phyloP scores from a whole-genome alignment of 2,888 invertebrate species.

The Drosophila crucigera region DNA sequence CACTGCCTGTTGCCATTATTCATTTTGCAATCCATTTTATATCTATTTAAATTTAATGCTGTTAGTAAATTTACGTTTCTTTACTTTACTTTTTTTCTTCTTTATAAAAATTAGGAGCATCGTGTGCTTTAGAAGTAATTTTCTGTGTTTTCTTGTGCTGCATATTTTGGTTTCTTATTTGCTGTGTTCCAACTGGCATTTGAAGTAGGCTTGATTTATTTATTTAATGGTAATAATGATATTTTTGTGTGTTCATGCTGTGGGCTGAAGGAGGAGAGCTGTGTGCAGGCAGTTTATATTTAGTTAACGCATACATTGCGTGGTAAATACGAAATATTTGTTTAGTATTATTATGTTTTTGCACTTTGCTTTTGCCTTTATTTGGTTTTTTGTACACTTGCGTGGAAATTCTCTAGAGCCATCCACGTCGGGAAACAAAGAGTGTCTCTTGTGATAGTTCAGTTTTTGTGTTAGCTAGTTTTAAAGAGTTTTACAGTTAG shows the following conservation, averaged over 20 bases:
- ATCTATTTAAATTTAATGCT: slow-evolving; percentile 52
- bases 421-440: slow-evolving; percentile 38
- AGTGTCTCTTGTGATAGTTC: slow-evolving; percentile 54
- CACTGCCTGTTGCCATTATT: slow-evolving; percentile 23
- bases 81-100: slow-evolving; percentile 28
- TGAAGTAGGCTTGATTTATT: slow-evolving; percentile 31
- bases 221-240: slow-evolving; percentile 25
- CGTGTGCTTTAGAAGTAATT: slow-evolving; percentile 50
- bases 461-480: slow-evolving; percentile 62
- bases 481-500: slow-evolving; percentile 74
- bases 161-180: slow-evolving; percentile 46
- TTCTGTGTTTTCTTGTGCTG: slow-evolving; percentile 46
- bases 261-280: slow-evolving; percentile 35
- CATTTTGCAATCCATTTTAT: slow-evolving; percentile 43
- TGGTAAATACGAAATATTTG: slow-evolving; percentile 40
- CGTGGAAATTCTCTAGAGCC: slow-evolving; percentile 63
- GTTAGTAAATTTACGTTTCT: slow-evolving; percentile 45
- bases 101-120: slow-evolving; percentile 55
- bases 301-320: slow-evolving; percentile 36
- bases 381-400: slow-evolving; percentile 76
- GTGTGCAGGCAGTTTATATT: slow-evolving; percentile 58
- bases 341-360: slow-evolving; percentile 57
- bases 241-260: slow-evolving; percentile 32
- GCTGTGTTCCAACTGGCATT: slow-evolving; percentile 47
- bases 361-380: slow-evolving; percentile 63